Conservation (phyloP, 1,140 invertebrate species). For the Leptinotarsa defecta region DNA sequence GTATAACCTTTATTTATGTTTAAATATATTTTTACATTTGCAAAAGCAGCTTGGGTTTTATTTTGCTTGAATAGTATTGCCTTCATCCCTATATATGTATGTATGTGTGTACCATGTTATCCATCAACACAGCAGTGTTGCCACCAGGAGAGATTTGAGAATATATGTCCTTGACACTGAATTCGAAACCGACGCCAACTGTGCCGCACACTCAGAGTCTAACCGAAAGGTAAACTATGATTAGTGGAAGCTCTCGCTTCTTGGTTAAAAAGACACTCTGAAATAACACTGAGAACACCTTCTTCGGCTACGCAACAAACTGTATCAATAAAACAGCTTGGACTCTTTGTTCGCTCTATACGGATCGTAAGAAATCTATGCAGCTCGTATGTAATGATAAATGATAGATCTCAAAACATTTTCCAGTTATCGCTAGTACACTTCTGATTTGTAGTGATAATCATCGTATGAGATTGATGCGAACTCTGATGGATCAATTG, state of each 20-base stretch:
- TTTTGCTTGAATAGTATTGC: conserved; percentile 51
- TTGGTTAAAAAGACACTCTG: conserved; percentile 12
- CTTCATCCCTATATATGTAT: conserved; percentile 37
- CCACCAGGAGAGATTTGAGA: conserved; percentile 45
- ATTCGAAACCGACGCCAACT: conserved; percentile 33
- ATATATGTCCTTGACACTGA: conserved; percentile 27
- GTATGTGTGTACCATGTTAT: conserved; percentile 32
- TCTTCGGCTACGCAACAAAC: conserved; percentile 23
- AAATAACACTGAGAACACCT: conserved; percentile 27
- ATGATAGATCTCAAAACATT: no score
- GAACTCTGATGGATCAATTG: no score
- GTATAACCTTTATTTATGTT: conserved; percentile 58
- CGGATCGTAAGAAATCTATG: no score
- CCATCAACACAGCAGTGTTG: conserved; percentile 49
- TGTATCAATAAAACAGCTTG: not conserved
- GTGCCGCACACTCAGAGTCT: conserved; percentile 40
- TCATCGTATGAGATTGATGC: no score
- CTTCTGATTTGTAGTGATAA: no score
- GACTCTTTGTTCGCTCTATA: no score
- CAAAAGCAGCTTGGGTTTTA: conserved; percentile 57
- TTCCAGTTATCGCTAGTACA: no score
- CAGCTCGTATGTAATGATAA: no score
- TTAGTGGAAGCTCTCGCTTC: conserved; percentile 1
- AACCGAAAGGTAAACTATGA: not conserved
- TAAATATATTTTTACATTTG: conserved; percentile 59